Evolutionary conservation across 2,888 invertebrate genomes (phyloP).

Genomic region (Agonopterix alstromeriana): DNA sequence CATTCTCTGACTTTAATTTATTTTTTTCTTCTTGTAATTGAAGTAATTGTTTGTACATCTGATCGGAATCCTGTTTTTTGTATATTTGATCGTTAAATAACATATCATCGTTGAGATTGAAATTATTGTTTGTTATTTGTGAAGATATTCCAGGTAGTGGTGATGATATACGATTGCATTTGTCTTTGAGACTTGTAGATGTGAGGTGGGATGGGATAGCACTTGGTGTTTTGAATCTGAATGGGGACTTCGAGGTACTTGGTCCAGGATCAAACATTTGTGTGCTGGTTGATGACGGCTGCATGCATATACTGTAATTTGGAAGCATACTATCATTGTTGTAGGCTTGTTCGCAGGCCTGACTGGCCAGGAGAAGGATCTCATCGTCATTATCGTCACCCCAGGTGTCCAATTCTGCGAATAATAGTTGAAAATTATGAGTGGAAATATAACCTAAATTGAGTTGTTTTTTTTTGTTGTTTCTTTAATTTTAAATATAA

Average conservation of each 20-base stretch:
- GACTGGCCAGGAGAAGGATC: constrained; percentile 63
- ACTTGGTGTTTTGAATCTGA: constrained; percentile 53
- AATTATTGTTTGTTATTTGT: constrained; percentile 27
- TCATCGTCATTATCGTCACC: constrained; percentile 69
- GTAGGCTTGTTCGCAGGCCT: constrained; percentile 59
- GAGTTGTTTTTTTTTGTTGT: background rate
- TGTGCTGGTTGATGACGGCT: constrained; percentile 56
- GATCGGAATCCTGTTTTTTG: constrained; percentile 42
- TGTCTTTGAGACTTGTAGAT: constrained; percentile 49
- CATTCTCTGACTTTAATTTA: constrained; percentile 61
- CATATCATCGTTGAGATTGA: constrained; percentile 36
- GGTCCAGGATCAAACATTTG: constrained; percentile 36
- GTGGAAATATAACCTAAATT: constrained; percentile 3
- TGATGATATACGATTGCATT: constrained; percentile 53
- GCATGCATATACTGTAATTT: constrained; percentile 56
- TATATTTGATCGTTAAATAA: constrained; percentile 49
- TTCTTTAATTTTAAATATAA: background rate
- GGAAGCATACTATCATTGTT: constrained; percentile 39
- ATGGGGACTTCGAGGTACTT: constrained; percentile 43
- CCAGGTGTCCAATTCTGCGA: constrained; percentile 43
- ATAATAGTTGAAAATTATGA: background rate
- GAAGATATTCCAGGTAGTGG: constrained; percentile 55
- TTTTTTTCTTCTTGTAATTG: constrained; percentile 57
- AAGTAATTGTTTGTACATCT: constrained; percentile 47
- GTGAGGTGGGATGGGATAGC: constrained; percentile 24